A percentile compares a stretch with the other conserved stretches of the same genome.
phyloP scores from a whole-genome alignment of 2,797 vertebrate genomes.

The Ara ararauna region DNA sequence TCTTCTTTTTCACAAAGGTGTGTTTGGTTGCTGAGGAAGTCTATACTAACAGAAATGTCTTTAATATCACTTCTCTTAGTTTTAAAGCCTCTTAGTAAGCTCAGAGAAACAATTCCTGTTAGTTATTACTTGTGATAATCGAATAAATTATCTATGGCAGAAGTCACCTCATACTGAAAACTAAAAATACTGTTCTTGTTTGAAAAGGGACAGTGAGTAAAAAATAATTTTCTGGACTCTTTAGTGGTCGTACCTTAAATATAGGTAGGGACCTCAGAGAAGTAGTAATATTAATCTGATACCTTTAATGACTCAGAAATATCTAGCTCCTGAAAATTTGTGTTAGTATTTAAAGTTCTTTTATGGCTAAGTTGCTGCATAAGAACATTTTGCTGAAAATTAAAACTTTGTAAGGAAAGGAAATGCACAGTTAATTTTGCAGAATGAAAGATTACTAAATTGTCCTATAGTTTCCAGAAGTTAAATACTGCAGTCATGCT shows the following conservation, averaged over 20 bases:
- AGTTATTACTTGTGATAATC: background rate
- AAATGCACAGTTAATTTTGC: conserved; percentile 22
- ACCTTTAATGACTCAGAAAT: background rate
- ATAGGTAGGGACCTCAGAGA: background rate
- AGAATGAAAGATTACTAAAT: background rate
- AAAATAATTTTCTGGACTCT: background rate
- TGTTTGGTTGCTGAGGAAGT: background rate
- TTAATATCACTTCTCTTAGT: background rate
- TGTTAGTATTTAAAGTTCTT: background rate
- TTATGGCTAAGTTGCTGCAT: background rate
- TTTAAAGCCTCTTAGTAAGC: background rate
- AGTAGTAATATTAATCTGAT: background rate
- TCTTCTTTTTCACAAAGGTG: background rate
- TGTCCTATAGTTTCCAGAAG: conserved; percentile 9
- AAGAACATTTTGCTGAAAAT: conserved; percentile 30
- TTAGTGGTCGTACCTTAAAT: background rate
- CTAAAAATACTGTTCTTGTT: background rate
- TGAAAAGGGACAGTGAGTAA: background rate
- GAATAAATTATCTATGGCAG: background rate
- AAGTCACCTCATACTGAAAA: background rate
- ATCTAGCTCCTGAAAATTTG: background rate
- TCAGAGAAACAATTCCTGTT: background rate
- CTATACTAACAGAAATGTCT: background rate
- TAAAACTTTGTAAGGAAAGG: conserved; percentile 1
- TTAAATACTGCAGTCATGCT: conserved; percentile 26